phyloP scores from a whole-genome alignment of 35 echinoderm and acorn worm genomes.

The Ptychodera flava region DNA sequence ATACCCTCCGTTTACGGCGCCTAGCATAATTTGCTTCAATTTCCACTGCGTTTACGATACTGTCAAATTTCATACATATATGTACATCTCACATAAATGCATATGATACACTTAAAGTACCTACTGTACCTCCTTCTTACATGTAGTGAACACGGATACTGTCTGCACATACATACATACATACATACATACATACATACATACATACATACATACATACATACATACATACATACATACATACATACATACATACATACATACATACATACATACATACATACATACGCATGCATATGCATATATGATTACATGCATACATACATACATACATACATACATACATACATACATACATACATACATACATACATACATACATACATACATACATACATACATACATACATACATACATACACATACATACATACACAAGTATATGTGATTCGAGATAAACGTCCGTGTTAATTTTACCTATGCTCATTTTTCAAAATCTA shows the following conservation, averaged over 20 bases:
- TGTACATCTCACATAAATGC: no score
- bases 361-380: not conserved
- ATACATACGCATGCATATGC: not conserved
- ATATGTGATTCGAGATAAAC: no score
- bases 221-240: constrained; percentile 2
- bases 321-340: not conserved
- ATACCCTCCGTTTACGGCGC: no score
- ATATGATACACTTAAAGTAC: no score
- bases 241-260: constrained; percentile 2
- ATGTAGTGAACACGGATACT: no score
- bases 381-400: not conserved
- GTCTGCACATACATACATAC: not conserved
- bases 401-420: constrained; percentile 2
- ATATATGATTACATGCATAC: not conserved
- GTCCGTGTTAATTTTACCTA: no score
- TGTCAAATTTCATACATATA: no score
- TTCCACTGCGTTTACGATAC: no score
- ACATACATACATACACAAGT: constrained; percentile 1
- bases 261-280: not conserved
- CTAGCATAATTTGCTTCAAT: no score
- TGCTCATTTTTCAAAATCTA: no score
- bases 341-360: not conserved
- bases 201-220: constrained; percentile 2
- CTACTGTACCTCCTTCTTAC: no score
- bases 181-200: constrained; percentile 2